Conservation (phyloP, 2,113 vertebrate species). For the Jaculus jaculus region DNA sequence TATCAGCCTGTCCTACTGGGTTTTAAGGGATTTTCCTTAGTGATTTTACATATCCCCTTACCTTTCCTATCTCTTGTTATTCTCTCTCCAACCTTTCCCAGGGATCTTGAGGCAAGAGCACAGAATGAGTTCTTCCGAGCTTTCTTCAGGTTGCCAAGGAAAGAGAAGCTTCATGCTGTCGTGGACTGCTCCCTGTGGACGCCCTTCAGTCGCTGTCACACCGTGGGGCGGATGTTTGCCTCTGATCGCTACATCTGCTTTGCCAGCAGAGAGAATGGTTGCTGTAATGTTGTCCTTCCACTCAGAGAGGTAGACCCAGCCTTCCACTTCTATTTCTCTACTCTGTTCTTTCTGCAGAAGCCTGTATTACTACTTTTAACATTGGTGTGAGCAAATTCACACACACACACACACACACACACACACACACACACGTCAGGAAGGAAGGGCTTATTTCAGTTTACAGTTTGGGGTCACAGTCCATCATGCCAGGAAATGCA, state of each 20-base stretch:
- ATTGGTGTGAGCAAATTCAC: too few relatives aligned
- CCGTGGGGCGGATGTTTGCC: slow-evolving; percentile 90
- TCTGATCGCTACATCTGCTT: slow-evolving; percentile 96
- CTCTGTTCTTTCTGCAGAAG: fast-evolving
- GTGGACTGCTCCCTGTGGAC: slow-evolving; percentile 94
- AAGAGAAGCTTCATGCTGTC: slow-evolving; percentile 89
- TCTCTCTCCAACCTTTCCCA: slow-evolving; percentile 65
- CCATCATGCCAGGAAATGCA: too few relatives aligned
- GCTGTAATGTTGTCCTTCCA: slow-evolving; percentile 91
- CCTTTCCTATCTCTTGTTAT: background rate
- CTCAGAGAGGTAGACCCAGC: slow-evolving; percentile 90
- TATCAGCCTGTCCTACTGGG: background rate
- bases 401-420: too few relatives aligned
- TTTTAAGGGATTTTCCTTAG: fast-evolving
- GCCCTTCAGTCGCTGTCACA: slow-evolving; percentile 94
- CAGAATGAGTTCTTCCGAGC: slow-evolving; percentile 94
- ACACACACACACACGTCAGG: too few relatives aligned
- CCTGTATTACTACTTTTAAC: too few relatives aligned
- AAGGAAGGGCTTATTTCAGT: too few relatives aligned
- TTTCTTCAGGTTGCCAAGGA: slow-evolving; percentile 92
- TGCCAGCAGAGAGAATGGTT: slow-evolving; percentile 92
- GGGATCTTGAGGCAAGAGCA: slow-evolving; percentile 94
- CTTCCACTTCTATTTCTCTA: background rate
- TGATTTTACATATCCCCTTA: fast-evolving
- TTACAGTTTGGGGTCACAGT: too few relatives aligned